Evolutionary conservation across 1,140 invertebrate species (phyloP), one percentile per base, ranked within the genome.

Genomic region (Lordiphosa mommai): DNA sequence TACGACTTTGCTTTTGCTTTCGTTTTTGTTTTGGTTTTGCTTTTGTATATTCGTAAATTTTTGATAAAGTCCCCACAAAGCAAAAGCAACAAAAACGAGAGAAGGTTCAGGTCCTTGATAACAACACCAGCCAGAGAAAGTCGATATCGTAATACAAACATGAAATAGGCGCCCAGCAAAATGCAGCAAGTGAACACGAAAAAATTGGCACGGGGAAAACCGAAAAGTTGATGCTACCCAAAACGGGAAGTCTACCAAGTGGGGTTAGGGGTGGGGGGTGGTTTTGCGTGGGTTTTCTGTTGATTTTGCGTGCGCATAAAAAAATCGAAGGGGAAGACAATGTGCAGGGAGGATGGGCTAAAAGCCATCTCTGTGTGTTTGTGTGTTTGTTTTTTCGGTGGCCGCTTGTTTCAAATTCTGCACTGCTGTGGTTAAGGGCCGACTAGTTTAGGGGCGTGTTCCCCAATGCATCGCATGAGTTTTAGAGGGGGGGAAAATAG

Each of bases 91-190:
- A 30, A 5, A 40, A 10, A 66, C 33, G 34, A 36, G 7, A 29
- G 16, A 20, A 17, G 40, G 4, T 36, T 27, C 33, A 30, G 49
- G 7, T 27, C 7, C 14, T 10, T 82, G 76, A 82, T 82, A 84
- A 82, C 61, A 55, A 16, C 41, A 14, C n/a, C n/a, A 40, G 27
- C 10, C 32, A 43, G 47, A 63, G 76, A 82, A 82, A 63, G 77
- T 84, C 77, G 77, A 84, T 84, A 84, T 84, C 79, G 73, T 85
- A 84, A 85, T 85, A 84, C 82, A 84, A 84, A 84, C 79, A 84
- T 53, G 72, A 57, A 84, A 64, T 76, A 84, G 77, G 77, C 82
- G 77, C 77, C 38, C 77, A 84, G 64, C 53, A 84, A 30, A 12
- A 17, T 47, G 40, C 58, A 68, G 55, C 61, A 63, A 44, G 58